These are phyloP conservation scores for Dasypus novemcinctus DNA, from an alignment of 2,113 vertebrate species.

Conservation along the genomic window DNA sequence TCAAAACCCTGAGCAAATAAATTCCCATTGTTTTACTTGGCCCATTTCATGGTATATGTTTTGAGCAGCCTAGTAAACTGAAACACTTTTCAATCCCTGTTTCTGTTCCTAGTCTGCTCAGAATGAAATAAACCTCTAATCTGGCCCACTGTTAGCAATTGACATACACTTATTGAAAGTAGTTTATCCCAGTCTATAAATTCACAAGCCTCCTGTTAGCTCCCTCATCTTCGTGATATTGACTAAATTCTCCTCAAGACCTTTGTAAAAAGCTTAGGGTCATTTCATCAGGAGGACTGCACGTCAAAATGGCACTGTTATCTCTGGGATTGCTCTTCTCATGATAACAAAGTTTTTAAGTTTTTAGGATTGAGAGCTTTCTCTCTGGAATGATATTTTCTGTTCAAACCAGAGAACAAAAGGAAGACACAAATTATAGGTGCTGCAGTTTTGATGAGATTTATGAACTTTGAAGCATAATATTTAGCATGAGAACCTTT, in stretches of 20 bases:
- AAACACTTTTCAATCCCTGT: neutral
- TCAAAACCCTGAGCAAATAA: too few relatives aligned
- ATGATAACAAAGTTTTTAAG: neutral
- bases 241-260: neutral
- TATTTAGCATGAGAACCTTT: slow-evolving; percentile 9
- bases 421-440: neutral
- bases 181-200: neutral
- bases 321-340: neutral
- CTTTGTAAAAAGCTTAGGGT: neutral
- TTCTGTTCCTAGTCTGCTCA: neutral
- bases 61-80: too few relatives aligned
- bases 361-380: neutral
- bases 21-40: too few relatives aligned
- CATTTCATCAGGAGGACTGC: neutral
- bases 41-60: too few relatives aligned
- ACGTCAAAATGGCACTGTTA: neutral
- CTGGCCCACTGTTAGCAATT: neutral
- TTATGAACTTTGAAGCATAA: neutral
- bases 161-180: neutral
- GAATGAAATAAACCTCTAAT: slow-evolving; percentile 1
- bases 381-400: slow-evolving; percentile 41
- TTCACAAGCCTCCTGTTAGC: neutral
- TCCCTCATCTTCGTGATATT: neutral
- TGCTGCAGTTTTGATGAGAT: slow-evolving; percentile 33
- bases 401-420: slow-evolving; percentile 9